phyloP scores from a whole-genome alignment of 2,888 invertebrate genomes.

The Cenopis cana region DNA sequence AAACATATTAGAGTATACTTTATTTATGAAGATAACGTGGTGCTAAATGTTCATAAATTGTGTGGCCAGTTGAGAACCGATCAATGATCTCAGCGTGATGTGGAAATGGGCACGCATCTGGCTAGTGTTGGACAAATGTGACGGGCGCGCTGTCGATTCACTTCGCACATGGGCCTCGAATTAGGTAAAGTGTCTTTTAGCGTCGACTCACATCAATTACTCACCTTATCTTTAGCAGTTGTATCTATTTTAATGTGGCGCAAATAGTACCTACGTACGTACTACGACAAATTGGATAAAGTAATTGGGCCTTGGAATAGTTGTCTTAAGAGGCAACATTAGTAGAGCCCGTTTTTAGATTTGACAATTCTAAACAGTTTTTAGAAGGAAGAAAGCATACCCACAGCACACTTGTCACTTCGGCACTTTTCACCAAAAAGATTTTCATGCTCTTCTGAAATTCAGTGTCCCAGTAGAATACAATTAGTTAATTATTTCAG shows the following conservation, averaged over 20 bases:
- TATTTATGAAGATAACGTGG: neutral
- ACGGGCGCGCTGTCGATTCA: conserved; percentile 58
- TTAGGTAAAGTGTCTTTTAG: conserved; percentile 70
- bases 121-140: conserved; percentile 65
- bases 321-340: too few relatives aligned
- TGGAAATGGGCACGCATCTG: conserved; percentile 58
- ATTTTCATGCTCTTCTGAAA: too few relatives aligned
- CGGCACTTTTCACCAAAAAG: too few relatives aligned
- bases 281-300: neutral
- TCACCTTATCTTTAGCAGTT: neutral
- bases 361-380: too few relatives aligned
- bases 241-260: conserved; percentile 1
- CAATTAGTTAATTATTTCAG: too few relatives aligned
- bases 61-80: conserved; percentile 4
- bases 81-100: conserved; percentile 32
- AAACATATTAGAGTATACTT: neutral
- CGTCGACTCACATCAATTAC: conserved; percentile 67
- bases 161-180: conserved; percentile 69
- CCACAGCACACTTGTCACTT: too few relatives aligned
- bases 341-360: too few relatives aligned
- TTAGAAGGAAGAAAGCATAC: too few relatives aligned
- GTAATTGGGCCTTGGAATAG: neutral
- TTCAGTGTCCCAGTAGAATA: too few relatives aligned
- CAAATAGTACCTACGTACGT: too few relatives aligned
- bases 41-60: neutral